A percentile compares a stretch with the other conserved stretches of the same genome.
phyloP scores from a whole-genome alignment of 2,888 invertebrate species.

The Eupithecia abbreviata region DNA sequence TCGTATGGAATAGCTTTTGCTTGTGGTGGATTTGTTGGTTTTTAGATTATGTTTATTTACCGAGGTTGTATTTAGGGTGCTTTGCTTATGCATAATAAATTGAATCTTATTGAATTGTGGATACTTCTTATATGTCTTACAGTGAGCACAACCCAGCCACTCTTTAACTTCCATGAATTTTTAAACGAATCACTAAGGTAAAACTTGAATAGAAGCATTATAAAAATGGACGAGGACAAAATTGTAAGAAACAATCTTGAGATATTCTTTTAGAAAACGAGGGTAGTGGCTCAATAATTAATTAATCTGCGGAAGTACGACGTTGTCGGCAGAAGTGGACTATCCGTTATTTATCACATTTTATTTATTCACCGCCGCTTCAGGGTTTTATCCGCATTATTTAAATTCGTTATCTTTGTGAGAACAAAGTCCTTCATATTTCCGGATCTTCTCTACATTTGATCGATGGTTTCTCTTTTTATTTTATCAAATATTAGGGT shows the following conservation, averaged over 20 bases:
- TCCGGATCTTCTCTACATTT: background rate
- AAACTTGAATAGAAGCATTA: background rate
- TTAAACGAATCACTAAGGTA: background rate
- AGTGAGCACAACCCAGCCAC: background rate
- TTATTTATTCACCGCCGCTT: slow-evolving; percentile 19
- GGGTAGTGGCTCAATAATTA: slow-evolving; percentile 13
- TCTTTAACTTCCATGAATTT: background rate
- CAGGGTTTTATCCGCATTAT: slow-evolving; percentile 14
- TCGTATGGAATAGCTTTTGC: slow-evolving; percentile 13
- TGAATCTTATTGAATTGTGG: background rate
- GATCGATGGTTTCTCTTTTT: background rate
- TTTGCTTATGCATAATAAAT: background rate
- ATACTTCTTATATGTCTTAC: background rate
- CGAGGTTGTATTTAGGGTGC: background rate
- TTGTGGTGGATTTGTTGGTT: slow-evolving; percentile 1
- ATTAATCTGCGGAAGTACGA: slow-evolving; percentile 12
- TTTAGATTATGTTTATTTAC: background rate
- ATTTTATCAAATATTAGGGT: background rate
- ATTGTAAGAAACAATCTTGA: background rate
- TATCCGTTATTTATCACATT: slow-evolving; percentile 15
- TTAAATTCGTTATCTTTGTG: slow-evolving; percentile 8
- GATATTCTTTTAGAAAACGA: slow-evolving; percentile 7
- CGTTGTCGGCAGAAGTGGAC: slow-evolving; percentile 3
- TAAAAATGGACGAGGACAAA: background rate
- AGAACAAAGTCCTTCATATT: slow-evolving; percentile 2